Evolutionary conservation across 2,113 vertebrate species (phyloP).

Genomic region (Hypocryptadius cinnamomeus): DNA sequence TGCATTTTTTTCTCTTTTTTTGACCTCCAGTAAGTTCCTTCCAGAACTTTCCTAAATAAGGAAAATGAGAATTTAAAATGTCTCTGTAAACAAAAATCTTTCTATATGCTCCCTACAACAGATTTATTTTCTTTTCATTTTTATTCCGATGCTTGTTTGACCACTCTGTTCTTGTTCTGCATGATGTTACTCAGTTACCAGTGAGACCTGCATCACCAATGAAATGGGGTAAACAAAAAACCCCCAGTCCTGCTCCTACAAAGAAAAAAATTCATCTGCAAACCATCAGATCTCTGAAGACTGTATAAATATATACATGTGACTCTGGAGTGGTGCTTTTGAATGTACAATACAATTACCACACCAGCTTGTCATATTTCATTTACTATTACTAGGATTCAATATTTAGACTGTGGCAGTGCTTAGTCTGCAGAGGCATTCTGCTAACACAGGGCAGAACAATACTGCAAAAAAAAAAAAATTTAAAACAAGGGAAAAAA

Average conservation of each 20-base stretch:
- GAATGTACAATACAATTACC: background rate
- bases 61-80: background rate
- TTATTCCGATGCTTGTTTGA: background rate
- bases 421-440: background rate
- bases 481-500: background rate
- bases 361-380: background rate
- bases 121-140: background rate
- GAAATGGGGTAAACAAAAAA: background rate
- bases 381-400: background rate
- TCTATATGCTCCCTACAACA: background rate
- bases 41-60: background rate
- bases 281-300: background rate
- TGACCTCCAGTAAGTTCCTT: background rate
- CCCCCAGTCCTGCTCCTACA: background rate
- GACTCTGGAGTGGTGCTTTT: background rate
- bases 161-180: background rate
- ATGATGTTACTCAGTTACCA: background rate
- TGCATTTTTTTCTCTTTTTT: background rate
- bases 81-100: background rate
- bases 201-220: background rate
- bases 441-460: background rate
- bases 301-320: background rate
- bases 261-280: background rate
- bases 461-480: background rate
- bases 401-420: background rate